Base-by-base conservation (phyloP, 2,888 invertebrate genomes). In the Heliothis peltigera region DNA sequence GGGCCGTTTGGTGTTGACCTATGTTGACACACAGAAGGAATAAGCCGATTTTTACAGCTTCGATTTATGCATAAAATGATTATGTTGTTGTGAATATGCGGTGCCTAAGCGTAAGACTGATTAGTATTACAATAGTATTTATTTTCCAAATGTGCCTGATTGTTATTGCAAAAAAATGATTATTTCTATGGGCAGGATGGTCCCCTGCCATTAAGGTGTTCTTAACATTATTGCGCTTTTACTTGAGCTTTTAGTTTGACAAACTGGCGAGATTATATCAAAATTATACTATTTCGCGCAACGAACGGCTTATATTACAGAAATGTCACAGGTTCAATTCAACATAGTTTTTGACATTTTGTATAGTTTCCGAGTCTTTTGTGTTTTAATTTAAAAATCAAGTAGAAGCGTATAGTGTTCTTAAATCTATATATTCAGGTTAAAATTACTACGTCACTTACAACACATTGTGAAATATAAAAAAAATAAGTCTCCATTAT, bases 41-140 rank as follows among this genome's bases (percentile, higher is more conserved):
- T n/a, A n/a, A n/a, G n/a, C 39, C 5, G 5, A 39, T n/a, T 39
- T 39, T n/a, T 6, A n/a, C 54, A 59, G 46, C 65, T 52, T 51
- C 7, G 48, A 52, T 51, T 17, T 54, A 39, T 28, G 19, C 52
- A 42, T 70, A 54, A 61, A 69, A 66, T 64, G 62, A 56, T 47
- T 63, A 51, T 72, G 57, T 62, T 79, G 73, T 84, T 88, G 82
- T 86, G 81, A 86, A 84, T 78, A 77, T 83, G 80, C 70, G 88
- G 91, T 91, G 91, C 89, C 87, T 87, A 87, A 76, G 76, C 85
- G 84, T 89, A 91, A 92, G 92, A 92, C 92, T 92, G 92, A 92
- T 84, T 91, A 90, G 84, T 72, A 63, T 73, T 73, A 80, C 80
- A 77, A 79, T 79, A 77, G 60, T 75, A 59, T 76, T 76, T 80